Evolutionary conservation across 2,888 invertebrate genomes (phyloP).

Genomic region (Hesperia comma): DNA sequence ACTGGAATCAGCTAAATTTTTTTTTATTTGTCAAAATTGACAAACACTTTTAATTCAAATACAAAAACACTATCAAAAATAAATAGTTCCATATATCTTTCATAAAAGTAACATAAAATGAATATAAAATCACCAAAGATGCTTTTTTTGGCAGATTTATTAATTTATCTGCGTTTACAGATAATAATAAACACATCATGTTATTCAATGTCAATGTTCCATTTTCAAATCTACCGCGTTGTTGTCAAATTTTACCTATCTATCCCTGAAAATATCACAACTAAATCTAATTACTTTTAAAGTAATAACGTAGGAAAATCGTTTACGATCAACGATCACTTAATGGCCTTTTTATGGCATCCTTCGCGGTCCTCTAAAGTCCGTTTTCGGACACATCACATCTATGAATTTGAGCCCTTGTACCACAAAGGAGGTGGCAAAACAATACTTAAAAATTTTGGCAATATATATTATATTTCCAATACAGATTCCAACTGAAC

Average conservation of each 20-base stretch:
- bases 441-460: too few species aligned
- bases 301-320: background rate
- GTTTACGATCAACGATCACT: too few species aligned
- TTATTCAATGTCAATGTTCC: background rate
- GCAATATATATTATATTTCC: too few species aligned
- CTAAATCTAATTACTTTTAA: background rate
- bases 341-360: too few species aligned
- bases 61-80: background rate
- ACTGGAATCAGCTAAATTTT: conserved; percentile 17
- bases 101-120: background rate
- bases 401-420: too few species aligned
- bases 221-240: background rate
- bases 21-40: background rate
- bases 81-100: background rate
- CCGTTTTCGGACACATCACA: too few species aligned
- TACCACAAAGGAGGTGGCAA: too few species aligned
- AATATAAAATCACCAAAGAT: too few species aligned
- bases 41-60: background rate
- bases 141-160: too few species aligned
- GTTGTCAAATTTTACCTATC: background rate
- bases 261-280: background rate
- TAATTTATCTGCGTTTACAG: too few species aligned
- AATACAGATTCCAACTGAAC: too few species aligned
- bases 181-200: background rate
- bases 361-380: too few species aligned